Conservation (phyloP, 2,797 vertebrate species). For the Squalus acanthias region DNA sequence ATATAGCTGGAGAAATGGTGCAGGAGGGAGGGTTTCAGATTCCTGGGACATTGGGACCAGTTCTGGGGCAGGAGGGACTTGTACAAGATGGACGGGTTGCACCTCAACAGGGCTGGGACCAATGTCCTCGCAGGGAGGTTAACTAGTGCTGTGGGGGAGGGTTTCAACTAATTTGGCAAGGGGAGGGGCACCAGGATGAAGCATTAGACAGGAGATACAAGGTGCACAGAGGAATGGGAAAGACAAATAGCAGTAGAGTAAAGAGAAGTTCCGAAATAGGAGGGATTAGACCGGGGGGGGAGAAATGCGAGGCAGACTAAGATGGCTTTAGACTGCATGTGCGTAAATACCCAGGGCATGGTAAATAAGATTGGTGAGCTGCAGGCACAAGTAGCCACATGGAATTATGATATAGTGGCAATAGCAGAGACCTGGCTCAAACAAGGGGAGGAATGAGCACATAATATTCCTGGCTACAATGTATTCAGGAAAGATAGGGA, state of each 20-base stretch:
- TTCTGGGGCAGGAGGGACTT: not conserved
- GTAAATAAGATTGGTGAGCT: not conserved
- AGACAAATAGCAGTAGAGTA: not conserved
- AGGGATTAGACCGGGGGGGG: not conserved
- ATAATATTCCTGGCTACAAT: not conserved
- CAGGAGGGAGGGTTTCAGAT: not conserved
- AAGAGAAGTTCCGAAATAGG: not conserved
- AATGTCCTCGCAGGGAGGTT: not conserved
- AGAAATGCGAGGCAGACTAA: not conserved
- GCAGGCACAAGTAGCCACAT: not conserved
- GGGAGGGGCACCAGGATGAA: not conserved
- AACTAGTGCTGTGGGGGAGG: not conserved
- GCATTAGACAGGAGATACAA: not conserved
- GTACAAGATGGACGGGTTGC: not conserved
- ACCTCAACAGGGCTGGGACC: not conserved
- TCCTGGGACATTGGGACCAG: not conserved
- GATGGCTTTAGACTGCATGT: not conserved
- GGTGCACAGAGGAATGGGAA: not conserved
- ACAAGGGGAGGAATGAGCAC: not conserved
- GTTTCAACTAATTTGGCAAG: no score
- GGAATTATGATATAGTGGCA: not conserved
- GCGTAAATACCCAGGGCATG: not conserved
- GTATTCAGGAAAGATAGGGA: not conserved
- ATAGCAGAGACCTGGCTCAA: not conserved
- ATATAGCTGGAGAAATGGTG: not conserved